phyloP scores from a whole-genome alignment of 37 sponge, comb jelly and placozoan genomes.

The Halichondria panicea region DNA sequence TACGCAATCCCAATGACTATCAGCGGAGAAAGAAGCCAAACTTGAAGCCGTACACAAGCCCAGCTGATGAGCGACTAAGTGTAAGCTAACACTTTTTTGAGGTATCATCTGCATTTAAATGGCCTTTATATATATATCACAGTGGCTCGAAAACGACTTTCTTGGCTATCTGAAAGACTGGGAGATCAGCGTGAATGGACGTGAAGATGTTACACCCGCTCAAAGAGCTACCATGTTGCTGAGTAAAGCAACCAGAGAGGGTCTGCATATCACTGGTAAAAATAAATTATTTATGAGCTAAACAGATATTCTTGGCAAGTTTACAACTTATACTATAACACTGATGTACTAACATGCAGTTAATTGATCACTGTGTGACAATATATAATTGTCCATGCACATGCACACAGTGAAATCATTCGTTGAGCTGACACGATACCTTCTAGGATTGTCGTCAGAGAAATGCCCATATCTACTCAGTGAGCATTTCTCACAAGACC shows the following conservation, averaged over 20 bases:
- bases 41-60: not conserved
- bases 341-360: too few species aligned
- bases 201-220: not conserved
- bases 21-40: conserved; percentile 4
- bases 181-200: conserved; percentile 1
- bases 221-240: conserved; percentile 6
- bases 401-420: conserved; percentile 9
- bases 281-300: not conserved
- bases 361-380: too few species aligned
- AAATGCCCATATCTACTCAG: conserved; percentile 1
- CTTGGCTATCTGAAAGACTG: conserved; percentile 27
- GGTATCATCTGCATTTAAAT: too few species aligned
- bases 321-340: too few species aligned
- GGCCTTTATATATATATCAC: too few species aligned
- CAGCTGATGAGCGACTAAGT: conserved; percentile 1
- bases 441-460: not conserved
- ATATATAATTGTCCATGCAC: not conserved
- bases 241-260: conserved; percentile 8
- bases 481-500: conserved; percentile 29
- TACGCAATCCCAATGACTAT: not conserved
- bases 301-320: too few species aligned
- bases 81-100: too few species aligned
- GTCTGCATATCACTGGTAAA: conserved; percentile 22
- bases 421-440: conserved; percentile 23
- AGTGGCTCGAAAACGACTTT: conserved; percentile 27